These are phyloP conservation scores for Crypturellus undulatus DNA, from an alignment of 2,113 vertebrate species.

Conservation along the genomic window DNA sequence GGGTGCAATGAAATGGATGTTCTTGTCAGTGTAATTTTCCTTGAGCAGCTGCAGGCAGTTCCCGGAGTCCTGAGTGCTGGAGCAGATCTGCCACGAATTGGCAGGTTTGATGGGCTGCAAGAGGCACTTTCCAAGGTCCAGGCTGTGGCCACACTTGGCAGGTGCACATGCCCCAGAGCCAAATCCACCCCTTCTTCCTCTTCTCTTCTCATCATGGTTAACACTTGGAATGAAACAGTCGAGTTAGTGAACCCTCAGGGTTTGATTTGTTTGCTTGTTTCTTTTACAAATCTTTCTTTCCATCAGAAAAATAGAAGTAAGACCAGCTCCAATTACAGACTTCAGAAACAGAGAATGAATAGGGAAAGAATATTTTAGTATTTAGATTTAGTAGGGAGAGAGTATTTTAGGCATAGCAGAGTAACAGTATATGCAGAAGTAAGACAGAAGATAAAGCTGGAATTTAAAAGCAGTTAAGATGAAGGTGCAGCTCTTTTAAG, in stretches of 20 bases:
- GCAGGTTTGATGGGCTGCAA: neutral
- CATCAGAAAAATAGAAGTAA: neutral
- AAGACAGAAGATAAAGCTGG: neutral
- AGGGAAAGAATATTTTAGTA: neutral
- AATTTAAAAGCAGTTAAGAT: slow-evolving; percentile 31
- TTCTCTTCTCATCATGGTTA: neutral
- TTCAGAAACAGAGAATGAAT: neutral
- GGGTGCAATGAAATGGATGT: slow-evolving; percentile 3
- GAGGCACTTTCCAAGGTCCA: neutral
- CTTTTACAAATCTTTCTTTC: neutral
- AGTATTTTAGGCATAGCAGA: neutral
- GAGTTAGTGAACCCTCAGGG: neutral
- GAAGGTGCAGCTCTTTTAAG: slow-evolving; percentile 15
- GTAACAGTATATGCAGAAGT: neutral
- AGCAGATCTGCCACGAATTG: neutral
- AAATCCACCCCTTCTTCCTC: neutral
- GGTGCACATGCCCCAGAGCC: neutral
- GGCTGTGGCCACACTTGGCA: neutral
- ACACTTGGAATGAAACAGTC: neutral
- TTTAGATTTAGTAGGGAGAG: neutral
- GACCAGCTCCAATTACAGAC: neutral
- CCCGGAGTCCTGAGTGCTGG: neutral
- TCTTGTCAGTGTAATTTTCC: neutral
- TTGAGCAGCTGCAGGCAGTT: neutral
- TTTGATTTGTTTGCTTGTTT: neutral